Conservation (phyloP, 2,888 invertebrate genomes). For the Saturnia pavonia region DNA sequence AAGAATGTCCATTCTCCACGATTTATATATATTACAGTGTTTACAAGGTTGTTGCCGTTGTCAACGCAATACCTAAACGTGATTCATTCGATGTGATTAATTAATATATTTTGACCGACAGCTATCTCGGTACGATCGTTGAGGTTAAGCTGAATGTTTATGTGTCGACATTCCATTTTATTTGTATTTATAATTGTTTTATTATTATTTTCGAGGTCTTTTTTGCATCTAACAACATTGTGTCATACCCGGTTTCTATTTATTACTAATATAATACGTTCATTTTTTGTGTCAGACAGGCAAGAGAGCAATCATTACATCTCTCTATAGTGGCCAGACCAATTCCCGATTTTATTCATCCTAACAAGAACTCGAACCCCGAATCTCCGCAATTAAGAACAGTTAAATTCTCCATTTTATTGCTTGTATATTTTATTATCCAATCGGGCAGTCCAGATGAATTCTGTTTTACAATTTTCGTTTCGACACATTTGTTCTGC, state of each 20-base stretch:
- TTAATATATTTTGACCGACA: constrained; percentile 37
- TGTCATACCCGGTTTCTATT: too few relatives aligned
- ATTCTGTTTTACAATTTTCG: not conserved
- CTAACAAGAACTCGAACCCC: too few relatives aligned
- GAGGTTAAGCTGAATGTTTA: constrained; percentile 17
- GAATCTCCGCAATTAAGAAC: too few relatives aligned
- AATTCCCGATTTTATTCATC: not conserved
- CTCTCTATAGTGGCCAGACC: not conserved
- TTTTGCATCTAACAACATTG: not conserved
- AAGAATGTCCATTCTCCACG: constrained; percentile 63
- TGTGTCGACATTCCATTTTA: constrained; percentile 23
- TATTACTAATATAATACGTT: not conserved
- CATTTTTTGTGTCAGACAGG: not conserved
- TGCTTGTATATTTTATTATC: not conserved
- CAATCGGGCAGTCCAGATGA: not conserved
- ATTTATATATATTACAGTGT: constrained; percentile 40
- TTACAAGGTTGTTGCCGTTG: constrained; percentile 51
- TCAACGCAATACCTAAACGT: constrained; percentile 31
- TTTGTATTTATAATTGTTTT: not conserved
- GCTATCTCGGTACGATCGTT: constrained; percentile 31
- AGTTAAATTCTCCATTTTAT: too few relatives aligned
- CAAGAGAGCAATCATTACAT: not conserved
- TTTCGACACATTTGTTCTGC: not conserved
- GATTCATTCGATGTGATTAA: constrained; percentile 43
- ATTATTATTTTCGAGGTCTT: not conserved